These are phyloP conservation scores for Rhynchotus rufescens DNA, from an alignment of 2,797 vertebrate species.

Conservation along the genomic window DNA sequence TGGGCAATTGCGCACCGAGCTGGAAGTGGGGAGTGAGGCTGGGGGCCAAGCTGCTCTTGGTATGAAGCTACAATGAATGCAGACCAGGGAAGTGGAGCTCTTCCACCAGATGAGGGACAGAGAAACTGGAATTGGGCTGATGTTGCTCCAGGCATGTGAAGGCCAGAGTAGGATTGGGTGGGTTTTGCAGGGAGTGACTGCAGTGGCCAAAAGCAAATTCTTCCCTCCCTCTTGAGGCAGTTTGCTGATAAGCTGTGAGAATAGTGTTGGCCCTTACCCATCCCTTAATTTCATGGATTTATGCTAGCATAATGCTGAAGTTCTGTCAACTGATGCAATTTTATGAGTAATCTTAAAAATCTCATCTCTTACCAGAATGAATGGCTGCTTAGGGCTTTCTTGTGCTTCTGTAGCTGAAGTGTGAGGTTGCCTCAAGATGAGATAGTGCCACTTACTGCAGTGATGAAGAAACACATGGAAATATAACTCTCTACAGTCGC, in stretches of 20 bases:
- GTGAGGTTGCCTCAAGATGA: not conserved
- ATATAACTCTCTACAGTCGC: not conserved
- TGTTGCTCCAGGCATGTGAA: not conserved
- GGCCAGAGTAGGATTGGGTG: not conserved
- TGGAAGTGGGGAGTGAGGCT: not conserved
- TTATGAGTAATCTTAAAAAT: slow-evolving; percentile 14
- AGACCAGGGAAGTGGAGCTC: not conserved
- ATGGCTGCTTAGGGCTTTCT: not conserved
- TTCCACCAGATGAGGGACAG: not conserved
- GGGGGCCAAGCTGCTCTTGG: not conserved
- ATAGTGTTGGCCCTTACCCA: not conserved
- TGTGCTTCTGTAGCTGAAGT: slow-evolving; percentile 7
- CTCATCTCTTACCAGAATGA: not conserved
- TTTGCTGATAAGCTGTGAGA: not conserved
- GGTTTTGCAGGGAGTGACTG: not conserved
- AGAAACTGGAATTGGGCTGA: not conserved
- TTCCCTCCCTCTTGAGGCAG: not conserved
- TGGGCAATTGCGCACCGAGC: not conserved
- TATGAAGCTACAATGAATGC: not conserved
- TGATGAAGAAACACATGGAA: not conserved
- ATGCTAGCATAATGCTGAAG: not conserved
- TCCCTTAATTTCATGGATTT: not conserved
- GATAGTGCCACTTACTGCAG: not conserved
- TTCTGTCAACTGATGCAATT: not conserved
- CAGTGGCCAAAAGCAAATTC: slow-evolving; percentile 10